Percentiles rank a stretch among this genome's conserved stretches.
These are phyloP conservation scores for Hydractinia echinata DNA, from an alignment of 30 jellyfish, hydroid and myxozoan species.

Conservation along the genomic window DNA sequence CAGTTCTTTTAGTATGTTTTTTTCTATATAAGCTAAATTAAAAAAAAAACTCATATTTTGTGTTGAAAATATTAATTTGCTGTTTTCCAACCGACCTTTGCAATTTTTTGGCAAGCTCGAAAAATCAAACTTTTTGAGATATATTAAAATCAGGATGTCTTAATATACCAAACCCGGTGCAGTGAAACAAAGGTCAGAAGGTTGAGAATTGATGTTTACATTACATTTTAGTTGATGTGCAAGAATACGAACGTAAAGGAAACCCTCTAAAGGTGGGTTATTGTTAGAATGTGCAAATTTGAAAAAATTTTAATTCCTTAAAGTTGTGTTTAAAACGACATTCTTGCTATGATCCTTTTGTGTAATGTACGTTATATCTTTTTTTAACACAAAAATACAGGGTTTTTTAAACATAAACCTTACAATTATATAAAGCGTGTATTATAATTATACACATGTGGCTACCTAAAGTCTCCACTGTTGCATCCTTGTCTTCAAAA, in stretches of 20 bases:
- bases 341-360: too few species aligned
- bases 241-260: constrained; percentile 55
- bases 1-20: constrained; percentile 72
- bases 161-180: too few species aligned
- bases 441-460: too few species aligned
- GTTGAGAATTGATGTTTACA: background rate
- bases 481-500: too few species aligned
- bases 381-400: too few species aligned
- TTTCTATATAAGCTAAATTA: background rate
- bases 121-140: background rate
- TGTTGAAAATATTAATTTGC: too few species aligned
- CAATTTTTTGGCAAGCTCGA: background rate
- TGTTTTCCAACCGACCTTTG: too few species aligned
- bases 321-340: background rate
- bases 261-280: constrained; percentile 57
- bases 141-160: too few species aligned
- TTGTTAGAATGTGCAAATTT: background rate
- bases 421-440: too few species aligned
- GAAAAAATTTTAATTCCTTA: background rate
- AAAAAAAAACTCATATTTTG: background rate
- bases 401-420: too few species aligned
- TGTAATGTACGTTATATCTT: too few species aligned
- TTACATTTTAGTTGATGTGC: constrained; percentile 76
- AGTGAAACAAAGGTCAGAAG: background rate
- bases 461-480: too few species aligned